Evolutionary conservation across 2,888 invertebrate species (phyloP).

Genomic region (Cryptus armator): DNA sequence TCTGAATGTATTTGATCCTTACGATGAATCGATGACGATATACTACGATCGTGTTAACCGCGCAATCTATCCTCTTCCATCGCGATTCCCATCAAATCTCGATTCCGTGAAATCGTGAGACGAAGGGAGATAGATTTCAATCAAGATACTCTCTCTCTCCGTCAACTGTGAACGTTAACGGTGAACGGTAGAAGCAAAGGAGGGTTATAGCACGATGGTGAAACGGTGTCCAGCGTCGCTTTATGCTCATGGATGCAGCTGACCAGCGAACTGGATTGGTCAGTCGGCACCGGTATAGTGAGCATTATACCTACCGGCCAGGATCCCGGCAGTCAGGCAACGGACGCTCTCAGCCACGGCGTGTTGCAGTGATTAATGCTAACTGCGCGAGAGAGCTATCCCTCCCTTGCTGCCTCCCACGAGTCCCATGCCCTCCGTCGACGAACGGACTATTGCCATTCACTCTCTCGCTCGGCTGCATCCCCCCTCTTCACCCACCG

Average conservation of each 20-base stretch:
- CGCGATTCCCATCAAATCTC: conserved; percentile 42
- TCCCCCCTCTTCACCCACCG: conserved; percentile 70
- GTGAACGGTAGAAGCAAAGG: conserved; percentile 56
- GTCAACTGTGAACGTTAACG: conserved; percentile 40
- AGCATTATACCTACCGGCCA: conserved; percentile 77
- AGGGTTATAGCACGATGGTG: conserved; percentile 51
- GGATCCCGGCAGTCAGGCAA: conserved; percentile 78
- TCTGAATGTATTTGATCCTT: not conserved
- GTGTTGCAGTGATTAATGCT: conserved; percentile 84
- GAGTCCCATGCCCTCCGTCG: conserved; percentile 56
- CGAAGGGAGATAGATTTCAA: conserved; percentile 53
- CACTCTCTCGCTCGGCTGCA: conserved; percentile 78
- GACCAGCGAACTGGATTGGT: conserved; percentile 64
- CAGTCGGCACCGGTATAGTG: conserved; percentile 69
- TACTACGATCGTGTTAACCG: conserved; percentile 15
- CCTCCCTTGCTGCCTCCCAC: conserved; percentile 30
- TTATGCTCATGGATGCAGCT: conserved; percentile 64
- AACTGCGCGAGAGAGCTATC: conserved; percentile 77
- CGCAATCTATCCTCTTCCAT: conserved; percentile 2
- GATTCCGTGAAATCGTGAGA: conserved; percentile 35
- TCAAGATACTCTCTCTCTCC: conserved; percentile 51
- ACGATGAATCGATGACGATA: conserved; percentile 19
- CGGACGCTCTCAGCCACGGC: conserved; percentile 75
- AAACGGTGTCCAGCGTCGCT: conserved; percentile 52
- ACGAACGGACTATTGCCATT: conserved; percentile 79